Evolutionary conservation across 2,797 vertebrate species (phyloP).

Genomic region (Amazona ochrocephala): DNA sequence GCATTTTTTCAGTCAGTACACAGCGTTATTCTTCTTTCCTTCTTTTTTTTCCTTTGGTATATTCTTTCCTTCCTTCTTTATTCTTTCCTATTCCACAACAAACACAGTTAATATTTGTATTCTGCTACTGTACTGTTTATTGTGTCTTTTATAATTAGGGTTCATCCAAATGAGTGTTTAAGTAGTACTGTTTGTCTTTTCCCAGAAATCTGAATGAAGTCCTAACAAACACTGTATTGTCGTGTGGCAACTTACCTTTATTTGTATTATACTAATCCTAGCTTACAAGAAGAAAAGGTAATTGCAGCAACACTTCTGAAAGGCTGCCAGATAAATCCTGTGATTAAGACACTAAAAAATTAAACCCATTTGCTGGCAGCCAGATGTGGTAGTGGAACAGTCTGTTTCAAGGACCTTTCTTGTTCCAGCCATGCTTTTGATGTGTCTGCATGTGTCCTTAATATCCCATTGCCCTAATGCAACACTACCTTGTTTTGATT

Average conservation of each 20-base stretch:
- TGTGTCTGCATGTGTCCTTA: neutral
- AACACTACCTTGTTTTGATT: neutral
- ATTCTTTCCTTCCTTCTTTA: neutral
- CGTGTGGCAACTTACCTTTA: slow-evolving; percentile 65
- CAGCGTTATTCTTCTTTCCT: neutral
- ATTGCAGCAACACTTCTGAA: slow-evolving; percentile 74
- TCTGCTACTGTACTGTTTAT: neutral
- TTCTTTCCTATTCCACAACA: neutral
- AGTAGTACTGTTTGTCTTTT: slow-evolving; percentile 50
- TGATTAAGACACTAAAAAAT: slow-evolving; percentile 67
- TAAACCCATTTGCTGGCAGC: slow-evolving; percentile 52
- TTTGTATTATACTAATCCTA: slow-evolving; percentile 72
- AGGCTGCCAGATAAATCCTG: slow-evolving; percentile 57
- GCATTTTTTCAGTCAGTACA: neutral
- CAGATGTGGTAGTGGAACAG: slow-evolving; percentile 13
- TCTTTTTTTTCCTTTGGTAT: neutral
- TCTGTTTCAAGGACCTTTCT: slow-evolving; percentile 24
- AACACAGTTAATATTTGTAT: neutral
- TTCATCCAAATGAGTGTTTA: slow-evolving; percentile 15
- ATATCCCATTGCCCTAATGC: neutral
- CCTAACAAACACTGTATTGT: slow-evolving; percentile 65
- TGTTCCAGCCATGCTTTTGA: neutral
- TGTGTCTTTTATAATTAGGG: neutral
- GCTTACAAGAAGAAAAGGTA: slow-evolving; percentile 73
- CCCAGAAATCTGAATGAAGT: slow-evolving; percentile 67